Evolutionary conservation across 1,140 invertebrate species (phyloP).

Genomic region (Heterodera carotae): DNA sequence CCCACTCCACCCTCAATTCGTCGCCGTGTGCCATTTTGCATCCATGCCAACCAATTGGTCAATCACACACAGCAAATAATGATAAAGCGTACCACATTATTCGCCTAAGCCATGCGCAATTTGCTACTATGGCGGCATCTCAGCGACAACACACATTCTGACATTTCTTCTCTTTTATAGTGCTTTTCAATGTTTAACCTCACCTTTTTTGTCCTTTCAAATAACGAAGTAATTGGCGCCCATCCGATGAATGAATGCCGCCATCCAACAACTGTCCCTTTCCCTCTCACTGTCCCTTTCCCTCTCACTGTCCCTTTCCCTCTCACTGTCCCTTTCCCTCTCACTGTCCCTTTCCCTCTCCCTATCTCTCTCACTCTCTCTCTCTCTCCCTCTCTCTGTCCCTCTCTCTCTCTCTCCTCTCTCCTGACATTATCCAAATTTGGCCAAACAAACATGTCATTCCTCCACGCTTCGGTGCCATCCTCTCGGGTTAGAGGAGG

Average conservation of each 20-base stretch:
- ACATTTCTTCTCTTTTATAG: background rate
- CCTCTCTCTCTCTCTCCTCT: no score
- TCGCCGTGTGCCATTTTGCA: background rate
- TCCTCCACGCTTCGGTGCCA: background rate
- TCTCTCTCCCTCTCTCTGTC: no score
- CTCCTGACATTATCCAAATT: background rate
- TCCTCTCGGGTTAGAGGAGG: no score
- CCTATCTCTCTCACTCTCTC: no score
- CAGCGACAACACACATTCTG: background rate
- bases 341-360: no score
- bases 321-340: no score
- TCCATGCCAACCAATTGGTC: slow-evolving; percentile 1
- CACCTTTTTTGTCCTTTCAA: background rate
- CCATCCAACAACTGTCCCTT: no score
- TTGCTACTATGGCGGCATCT: background rate
- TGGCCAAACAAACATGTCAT: background rate
- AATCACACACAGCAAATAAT: background rate
- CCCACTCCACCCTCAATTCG: background rate
- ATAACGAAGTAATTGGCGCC: background rate
- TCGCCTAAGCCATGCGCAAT: background rate
- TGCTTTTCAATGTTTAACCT: no score
- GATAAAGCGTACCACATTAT: background rate
- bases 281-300: no score
- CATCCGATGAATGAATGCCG: background rate
- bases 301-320: no score